Evolutionary conservation across 1,140 invertebrate species (phyloP), one percentile per base, ranked within the genome.

Genomic region (Bombus picipes): DNA sequence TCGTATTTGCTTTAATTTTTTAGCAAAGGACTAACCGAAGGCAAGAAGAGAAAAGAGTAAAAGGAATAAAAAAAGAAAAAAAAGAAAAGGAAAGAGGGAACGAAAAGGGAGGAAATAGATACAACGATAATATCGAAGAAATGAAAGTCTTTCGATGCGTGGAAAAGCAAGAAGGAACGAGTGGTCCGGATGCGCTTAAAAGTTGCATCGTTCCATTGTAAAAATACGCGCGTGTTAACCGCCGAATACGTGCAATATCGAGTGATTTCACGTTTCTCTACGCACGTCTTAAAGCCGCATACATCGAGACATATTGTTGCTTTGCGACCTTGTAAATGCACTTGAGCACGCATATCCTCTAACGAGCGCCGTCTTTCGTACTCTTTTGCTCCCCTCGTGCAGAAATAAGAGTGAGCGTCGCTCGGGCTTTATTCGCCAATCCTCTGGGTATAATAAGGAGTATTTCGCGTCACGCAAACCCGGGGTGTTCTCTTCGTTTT

Each of bases 401-500:
- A 34, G 34, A 80, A 72, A 71, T 34, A 53, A 74, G n/a, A 68
- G 39, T 41, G 32, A 68, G 37, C 71, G 18, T 37, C 32, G 43
- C 18, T n/a, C 47, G 4, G 37, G 75, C 70, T 65, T 68, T 47
- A 32, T 41, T 71, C 22, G 53, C 34, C 32, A 37, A 80, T 80
- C 53, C 66, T 79, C 66, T 43, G 47, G 76, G 53, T 25, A 3
- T 76, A 83, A 76, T 22, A 59, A 34, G 62, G 34, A 71, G 22
- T 80, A 73, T 79, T 72, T 85, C 65, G n/a, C 65, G 25, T 87
- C 65, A 28, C 75, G 39, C 66, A 34, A 70, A 57, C 34, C 47
- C 53, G 53, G n/a, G n/a, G 43, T 72, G 22, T 85, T 87, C 81
- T 87, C 75, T 86, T 87, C 84, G 57, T 86, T 83, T 88, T 85